These are phyloP conservation scores for Stenchaetothrips biformis DNA, from an alignment of 2,888 invertebrate species.

Conservation along the genomic window DNA sequence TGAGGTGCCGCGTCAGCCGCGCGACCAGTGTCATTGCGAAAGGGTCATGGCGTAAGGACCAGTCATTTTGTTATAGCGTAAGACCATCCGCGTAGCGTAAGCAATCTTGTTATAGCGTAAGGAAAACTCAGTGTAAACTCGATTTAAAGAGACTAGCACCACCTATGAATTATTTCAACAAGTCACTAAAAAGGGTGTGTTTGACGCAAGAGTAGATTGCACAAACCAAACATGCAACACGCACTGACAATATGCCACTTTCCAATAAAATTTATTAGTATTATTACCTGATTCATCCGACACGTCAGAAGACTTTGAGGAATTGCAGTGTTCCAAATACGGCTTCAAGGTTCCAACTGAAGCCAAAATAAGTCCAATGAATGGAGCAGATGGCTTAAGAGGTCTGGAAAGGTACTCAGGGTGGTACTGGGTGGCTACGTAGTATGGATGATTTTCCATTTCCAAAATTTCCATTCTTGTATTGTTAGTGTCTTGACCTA, in stretches of 20 bases:
- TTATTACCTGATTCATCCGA: conserved; percentile 28
- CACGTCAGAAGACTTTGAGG: background rate
- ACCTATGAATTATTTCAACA: too few species aligned
- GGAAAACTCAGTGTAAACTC: too few species aligned
- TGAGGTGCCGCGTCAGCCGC: too few species aligned
- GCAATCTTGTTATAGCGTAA: too few species aligned
- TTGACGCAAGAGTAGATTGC: background rate
- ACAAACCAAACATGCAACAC: background rate
- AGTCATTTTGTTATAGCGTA: too few species aligned
- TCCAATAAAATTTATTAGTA: background rate
- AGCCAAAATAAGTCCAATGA: conserved; percentile 88
- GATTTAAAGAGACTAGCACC: too few species aligned
- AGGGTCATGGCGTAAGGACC: too few species aligned
- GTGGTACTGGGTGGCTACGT: conserved; percentile 94
- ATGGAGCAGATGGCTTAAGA: conserved; percentile 88
- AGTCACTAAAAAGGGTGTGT: background rate
- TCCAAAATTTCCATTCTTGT: conserved; percentile 91
- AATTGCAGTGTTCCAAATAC: conserved; percentile 53
- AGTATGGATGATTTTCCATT: conserved; percentile 82
- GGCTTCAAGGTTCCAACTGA: conserved; percentile 72
- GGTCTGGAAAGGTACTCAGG: conserved; percentile 95
- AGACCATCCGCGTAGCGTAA: too few species aligned
- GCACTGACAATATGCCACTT: background rate
- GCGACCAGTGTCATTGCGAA: too few species aligned
- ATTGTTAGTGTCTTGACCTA: conserved; percentile 68